These are phyloP conservation scores for Automeris io DNA, from an alignment of 2,888 invertebrate species.

Conservation along the genomic window DNA sequence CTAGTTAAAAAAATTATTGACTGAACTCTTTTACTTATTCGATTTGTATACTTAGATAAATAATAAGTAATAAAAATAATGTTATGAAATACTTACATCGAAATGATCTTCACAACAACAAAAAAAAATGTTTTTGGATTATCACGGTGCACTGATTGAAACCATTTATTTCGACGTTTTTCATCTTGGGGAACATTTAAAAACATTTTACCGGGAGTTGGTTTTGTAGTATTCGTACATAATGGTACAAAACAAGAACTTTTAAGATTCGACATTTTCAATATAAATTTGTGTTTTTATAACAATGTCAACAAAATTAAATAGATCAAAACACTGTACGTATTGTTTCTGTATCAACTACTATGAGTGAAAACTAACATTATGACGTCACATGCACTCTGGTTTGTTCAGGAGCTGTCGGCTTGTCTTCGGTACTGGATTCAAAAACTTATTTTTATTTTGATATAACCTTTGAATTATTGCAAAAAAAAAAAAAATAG, in stretches of 20 bases:
- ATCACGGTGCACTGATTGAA: too few relatives aligned
- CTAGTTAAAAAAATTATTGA: neutral
- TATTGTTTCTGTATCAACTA: neutral
- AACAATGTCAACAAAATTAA: too few relatives aligned
- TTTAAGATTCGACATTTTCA: too few relatives aligned
- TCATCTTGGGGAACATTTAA: too few relatives aligned
- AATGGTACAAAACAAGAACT: too few relatives aligned
- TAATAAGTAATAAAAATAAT: neutral
- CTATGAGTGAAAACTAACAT: constrained; percentile 5
- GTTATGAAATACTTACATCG: too few relatives aligned
- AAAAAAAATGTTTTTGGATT: neutral
- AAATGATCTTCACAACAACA: neutral
- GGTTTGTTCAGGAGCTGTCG: constrained; percentile 3
- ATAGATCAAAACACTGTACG: too few relatives aligned
- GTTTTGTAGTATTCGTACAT: too few relatives aligned
- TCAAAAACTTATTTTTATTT: constrained; percentile 4
- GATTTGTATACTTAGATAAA: neutral
- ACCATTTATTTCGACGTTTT: too few relatives aligned
- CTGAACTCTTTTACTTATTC: neutral
- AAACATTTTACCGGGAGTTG: too few relatives aligned
- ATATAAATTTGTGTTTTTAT: too few relatives aligned
- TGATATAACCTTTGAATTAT: neutral
- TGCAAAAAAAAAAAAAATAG: too few relatives aligned
- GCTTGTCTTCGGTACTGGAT: constrained; percentile 6
- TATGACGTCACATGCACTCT: constrained; percentile 6